Conservation (phyloP, 2,888 invertebrate species). For the Apodemia hepburni region DNA sequence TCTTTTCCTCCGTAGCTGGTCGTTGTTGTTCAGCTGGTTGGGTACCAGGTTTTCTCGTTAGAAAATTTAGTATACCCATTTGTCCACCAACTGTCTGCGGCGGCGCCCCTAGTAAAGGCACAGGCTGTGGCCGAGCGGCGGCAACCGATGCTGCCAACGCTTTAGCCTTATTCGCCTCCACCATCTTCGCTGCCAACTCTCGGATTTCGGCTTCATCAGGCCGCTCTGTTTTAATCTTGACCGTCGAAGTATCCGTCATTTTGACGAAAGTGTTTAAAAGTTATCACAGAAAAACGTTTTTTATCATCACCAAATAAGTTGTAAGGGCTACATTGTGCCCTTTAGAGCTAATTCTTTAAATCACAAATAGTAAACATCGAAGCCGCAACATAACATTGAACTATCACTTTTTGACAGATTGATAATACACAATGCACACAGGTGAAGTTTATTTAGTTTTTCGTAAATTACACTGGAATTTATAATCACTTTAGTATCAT, state of each 20-base stretch:
- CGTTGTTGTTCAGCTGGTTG: conserved; percentile 49
- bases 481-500: conserved; percentile 25
- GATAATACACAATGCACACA: conserved; percentile 34
- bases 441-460: conserved; percentile 32
- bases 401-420: conserved; percentile 60
- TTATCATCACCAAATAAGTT: conserved; percentile 17
- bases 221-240: conserved; percentile 86
- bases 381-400: conserved; percentile 51
- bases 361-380: conserved; percentile 62
- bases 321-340: conserved; percentile 61
- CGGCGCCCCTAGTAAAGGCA: conserved; percentile 53
- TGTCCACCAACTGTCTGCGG: conserved; percentile 64
- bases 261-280: conserved; percentile 32
- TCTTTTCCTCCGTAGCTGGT: conserved; percentile 58
- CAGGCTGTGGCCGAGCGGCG: conserved; percentile 71
- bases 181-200: conserved; percentile 92
- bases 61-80: conserved; percentile 82
- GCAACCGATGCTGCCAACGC: conserved; percentile 71
- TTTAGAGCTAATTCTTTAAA: conserved; percentile 44
- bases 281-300: conserved; percentile 7
- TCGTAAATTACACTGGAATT: conserved; percentile 37
- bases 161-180: conserved; percentile 89
- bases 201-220: conserved; percentile 93
- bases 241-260: conserved; percentile 55
- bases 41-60: conserved; percentile 69